Base-by-base conservation (phyloP, 2,113 vertebrate genomes). In the Centropristis striata region DNA sequence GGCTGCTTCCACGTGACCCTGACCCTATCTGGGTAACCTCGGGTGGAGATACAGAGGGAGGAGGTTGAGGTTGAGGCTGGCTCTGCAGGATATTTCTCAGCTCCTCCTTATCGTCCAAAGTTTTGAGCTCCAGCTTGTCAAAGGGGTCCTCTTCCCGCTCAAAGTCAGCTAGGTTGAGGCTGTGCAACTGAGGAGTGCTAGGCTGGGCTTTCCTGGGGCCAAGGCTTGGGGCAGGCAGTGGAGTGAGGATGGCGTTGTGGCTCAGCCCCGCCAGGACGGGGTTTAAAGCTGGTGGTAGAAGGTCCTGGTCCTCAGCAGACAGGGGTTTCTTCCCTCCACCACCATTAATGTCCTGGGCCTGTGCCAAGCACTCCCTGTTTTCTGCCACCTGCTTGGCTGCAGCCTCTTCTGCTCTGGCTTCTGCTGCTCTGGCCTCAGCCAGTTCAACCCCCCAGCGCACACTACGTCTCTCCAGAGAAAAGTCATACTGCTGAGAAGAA, bases 141-240 rank as follows among this genome's bases (percentile, higher is more conserved):
- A 99, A 99, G 0, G 97, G 98, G 85, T 99, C 98, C 87, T 99
- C 98, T 91, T 99, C 98, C 42, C 97, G 96, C 94, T 99, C 98
- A 70, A 99, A 99, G 88, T 99, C 98, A 49, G 98, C 97, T 54
- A 98, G 95, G 85, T 99, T 98, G 91, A 99, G 97, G 74, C 88
- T 81, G 94, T 98, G 92, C 85, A 91, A 71, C 59, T 95, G 94
- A 11, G 97, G 96, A 77, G 93, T 96, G 86, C 96, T 97, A 32
- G 97, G 95, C 64, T 84, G 89, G 36, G 84, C 84, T 93, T 90
- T 87, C 92, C 96, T 71, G 89, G 95, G 95, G 49, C 96, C 96
- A 15, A 95, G 84, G 88, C 93, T 97, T 46, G 95, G 95, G 41
- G 97, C 98, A 6, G 97, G 97, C 6, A 97, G 96, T 0, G 98